Conservation (phyloP, 2,797 vertebrate genomes). For the Enteromius mattozi region DNA sequence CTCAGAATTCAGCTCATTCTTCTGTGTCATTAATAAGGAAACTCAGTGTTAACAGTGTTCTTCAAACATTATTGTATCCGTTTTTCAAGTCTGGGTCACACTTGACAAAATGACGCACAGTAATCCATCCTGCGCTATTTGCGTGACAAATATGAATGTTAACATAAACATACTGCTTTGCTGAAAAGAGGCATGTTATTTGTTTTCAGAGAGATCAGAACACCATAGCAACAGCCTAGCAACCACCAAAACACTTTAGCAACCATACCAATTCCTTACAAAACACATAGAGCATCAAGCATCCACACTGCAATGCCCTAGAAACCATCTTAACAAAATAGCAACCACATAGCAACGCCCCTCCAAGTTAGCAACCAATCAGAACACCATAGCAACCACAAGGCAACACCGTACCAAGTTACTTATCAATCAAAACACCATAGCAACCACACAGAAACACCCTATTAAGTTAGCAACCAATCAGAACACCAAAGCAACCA, state of each 20-base stretch:
- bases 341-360: too few species aligned
- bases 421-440: not conserved
- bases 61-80: not conserved
- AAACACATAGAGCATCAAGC: too few species aligned
- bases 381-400: not conserved
- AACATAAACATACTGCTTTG: not conserved
- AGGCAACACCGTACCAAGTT: not conserved
- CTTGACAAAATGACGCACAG: not conserved
- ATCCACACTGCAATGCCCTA: not conserved
- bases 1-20: conserved; percentile 8
- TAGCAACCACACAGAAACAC: not conserved
- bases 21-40: not conserved
- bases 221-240: not conserved
- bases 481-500: too few species aligned
- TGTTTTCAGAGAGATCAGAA: not conserved
- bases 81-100: not conserved
- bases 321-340: not conserved
- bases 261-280: not conserved
- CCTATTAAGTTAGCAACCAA: too few species aligned
- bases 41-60: not conserved
- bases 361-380: too few species aligned
- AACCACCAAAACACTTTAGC: not conserved
- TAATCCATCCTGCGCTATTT: not conserved
- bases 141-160: not conserved
- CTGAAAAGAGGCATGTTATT: not conserved